Percentiles rank a stretch among this genome's conserved stretches.
phyloP scores from a whole-genome alignment of 1,140 invertebrate species.

The Zaprionus camerounensis region DNA sequence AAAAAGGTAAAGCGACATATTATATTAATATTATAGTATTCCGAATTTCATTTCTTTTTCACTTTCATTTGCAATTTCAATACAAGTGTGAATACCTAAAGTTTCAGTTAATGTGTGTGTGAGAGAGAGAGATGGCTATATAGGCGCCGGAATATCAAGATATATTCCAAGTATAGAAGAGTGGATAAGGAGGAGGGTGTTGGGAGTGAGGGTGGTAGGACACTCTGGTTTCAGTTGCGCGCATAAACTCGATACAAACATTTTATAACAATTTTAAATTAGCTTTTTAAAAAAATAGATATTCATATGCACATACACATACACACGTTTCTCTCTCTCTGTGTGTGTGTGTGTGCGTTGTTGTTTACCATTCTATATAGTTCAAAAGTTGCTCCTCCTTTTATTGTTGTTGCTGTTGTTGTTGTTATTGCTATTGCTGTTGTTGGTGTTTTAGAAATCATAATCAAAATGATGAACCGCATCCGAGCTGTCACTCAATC shows the following conservation, averaged over 20 bases:
- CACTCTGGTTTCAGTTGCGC: slow-evolving; percentile 47
- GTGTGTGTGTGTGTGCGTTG: slow-evolving; percentile 17
- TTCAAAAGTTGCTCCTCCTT: slow-evolving; percentile 34
- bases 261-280: slow-evolving; percentile 73
- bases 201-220: not conserved
- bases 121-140: not conserved
- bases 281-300: slow-evolving; percentile 74
- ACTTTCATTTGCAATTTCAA: slow-evolving; percentile 3
- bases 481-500: slow-evolving; percentile 54
- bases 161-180: not conserved
- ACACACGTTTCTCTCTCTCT: slow-evolving; percentile 4
- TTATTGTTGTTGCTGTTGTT: slow-evolving; percentile 12
- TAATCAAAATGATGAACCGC: not conserved
- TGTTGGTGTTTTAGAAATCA: slow-evolving; percentile 31
- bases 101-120: slow-evolving; percentile 6
- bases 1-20: not conserved
- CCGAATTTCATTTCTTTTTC: slow-evolving; percentile 1
- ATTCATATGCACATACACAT: slow-evolving; percentile 30
- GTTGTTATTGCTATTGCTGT: slow-evolving; percentile 2
- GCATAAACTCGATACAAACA: slow-evolving; percentile 71
- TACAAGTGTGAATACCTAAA: slow-evolving; percentile 6
- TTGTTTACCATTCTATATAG: slow-evolving; percentile 50
- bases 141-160: not conserved
- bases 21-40: slow-evolving; percentile 5
- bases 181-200: not conserved